Evolutionary conservation across 2,888 invertebrate species (phyloP).

Genomic region (Mayetiola destructor): DNA sequence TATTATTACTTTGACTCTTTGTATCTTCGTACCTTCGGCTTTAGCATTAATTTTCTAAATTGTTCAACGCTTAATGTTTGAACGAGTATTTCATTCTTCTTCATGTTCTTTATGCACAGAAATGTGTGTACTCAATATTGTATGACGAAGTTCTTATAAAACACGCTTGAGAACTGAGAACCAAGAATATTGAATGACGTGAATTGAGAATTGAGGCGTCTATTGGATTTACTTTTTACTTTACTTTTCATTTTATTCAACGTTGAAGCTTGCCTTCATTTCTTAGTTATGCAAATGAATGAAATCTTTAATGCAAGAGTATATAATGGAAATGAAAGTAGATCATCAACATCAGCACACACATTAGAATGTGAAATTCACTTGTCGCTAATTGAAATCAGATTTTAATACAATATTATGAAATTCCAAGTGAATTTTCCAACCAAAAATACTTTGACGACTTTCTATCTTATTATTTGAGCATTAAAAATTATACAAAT

Average conservation of each 20-base stretch:
- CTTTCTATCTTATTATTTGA: too few species aligned
- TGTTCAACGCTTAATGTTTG: slow-evolving; percentile 2
- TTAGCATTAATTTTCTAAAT: slow-evolving; percentile 3
- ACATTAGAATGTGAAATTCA: neutral
- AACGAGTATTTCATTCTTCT: neutral
- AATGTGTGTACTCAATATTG: neutral
- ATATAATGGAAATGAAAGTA: too few species aligned
- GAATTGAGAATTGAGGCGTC: too few species aligned
- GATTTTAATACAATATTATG: neutral
- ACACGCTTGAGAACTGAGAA: neutral
- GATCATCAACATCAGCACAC: too few species aligned
- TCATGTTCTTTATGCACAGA: too few species aligned
- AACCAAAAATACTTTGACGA: slow-evolving; percentile 1
- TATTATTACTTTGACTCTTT: too few species aligned
- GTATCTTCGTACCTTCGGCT: neutral
- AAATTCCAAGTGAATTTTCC: neutral
- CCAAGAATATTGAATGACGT: neutral
- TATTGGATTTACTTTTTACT: too few species aligned
- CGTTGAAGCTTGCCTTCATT: too few species aligned
- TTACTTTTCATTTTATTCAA: too few species aligned
- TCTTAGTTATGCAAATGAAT: too few species aligned
- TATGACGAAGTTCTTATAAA: neutral
- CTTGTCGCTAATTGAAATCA: neutral
- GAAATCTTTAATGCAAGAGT: too few species aligned
- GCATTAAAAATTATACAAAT: too few species aligned